Evolutionary conservation across 2,888 invertebrate genomes (phyloP), one percentile per base, ranked within the genome.

Genomic region (Aphrophora alni): DNA sequence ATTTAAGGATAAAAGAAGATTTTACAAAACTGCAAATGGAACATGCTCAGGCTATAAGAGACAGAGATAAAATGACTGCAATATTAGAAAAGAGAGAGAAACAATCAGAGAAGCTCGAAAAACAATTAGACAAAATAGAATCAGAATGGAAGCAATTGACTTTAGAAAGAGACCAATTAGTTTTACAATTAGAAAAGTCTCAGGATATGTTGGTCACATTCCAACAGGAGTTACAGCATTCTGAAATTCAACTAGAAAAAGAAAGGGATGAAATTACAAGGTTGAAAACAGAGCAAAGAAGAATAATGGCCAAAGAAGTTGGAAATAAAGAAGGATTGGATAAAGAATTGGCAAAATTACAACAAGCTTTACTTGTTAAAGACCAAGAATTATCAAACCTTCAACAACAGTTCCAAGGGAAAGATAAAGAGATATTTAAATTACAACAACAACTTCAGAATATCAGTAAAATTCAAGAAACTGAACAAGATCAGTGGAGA

Each of bases 191-290:
- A 87, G 97, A 97, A 88, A 97, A 97, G 89, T 96, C 96, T 69
- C 97, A 97, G 88, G 96, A 97, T 85, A 96, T 97, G 93, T 89
- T 97, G 81, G 94, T 97, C 88, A 96, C 96, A 88, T 97, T 97
- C 94, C 97, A 97, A 88, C 94, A 96, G 87, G 97, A 97, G 87
- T 88, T 97, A 76, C 95, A 95, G 84, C 92, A 94, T 84, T 94
- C 95, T 84, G 97, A 96, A 88, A 91, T 93, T 70, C 96, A 95
- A 87, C 88, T 95, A 83, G 95, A 95, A 86, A 93, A 94, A 86
- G 94, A 95, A 85, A 92, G 94, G 81, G 93, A 94, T 84, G 96
- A 96, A 88, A 92, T 94, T 0, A 92, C 93, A 76, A 91, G 94
- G 85, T 88, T 96, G 85, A 95, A 89, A 83, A 88, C 87, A 70